Base-by-base conservation (phyloP, 2,113 vertebrate species). In the Eira barbara region DNA sequence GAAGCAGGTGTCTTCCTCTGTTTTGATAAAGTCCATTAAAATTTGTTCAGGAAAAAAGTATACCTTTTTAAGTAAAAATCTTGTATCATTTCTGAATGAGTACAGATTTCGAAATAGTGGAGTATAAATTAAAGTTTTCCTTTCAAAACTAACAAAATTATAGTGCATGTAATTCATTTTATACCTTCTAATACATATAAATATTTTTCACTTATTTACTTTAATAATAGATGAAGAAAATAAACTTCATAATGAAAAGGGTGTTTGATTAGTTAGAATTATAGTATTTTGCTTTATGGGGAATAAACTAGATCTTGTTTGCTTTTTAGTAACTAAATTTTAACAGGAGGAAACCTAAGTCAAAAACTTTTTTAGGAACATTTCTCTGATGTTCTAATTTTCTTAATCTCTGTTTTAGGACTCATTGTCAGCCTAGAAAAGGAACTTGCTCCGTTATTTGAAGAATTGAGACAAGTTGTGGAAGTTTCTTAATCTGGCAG, bases 381-480 rank as follows among this genome's bases (percentile, higher is more conserved):
- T 69, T 65, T 89, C 92, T 84, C 71, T 91, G 52, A 91, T 59
- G 61, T 86, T 71, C 39, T 82, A 4, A 93, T 80, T 85, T 91
- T 94, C 65, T 57, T 90, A 65, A 86, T 95, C 81, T 96, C 11
- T 98, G 97, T 98, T 96, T 71, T 97, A 99, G 99, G 99, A 90
- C 98, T 99, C 97, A 99, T 99, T 97, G 99, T 99, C 98, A 99
- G 99, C 98, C 98, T 99, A 98, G 99, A 99, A 98, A 99, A 99
- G 98, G 99, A 99, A 97, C 98, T 99, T 81, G 99, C 99, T 0
- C 99, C 99, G 1, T 98, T 99, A 81, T 99, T 99, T 98, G 99
- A 99, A 98, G 99, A 99, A 95, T 96, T 99, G 94, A 99, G 99
- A 97, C 99, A 99, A 98, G 99, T 99, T 69, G 99, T 99, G 97